phyloP scores from a whole-genome alignment of 1,140 invertebrate species.

The Wiebesia pumilae region DNA sequence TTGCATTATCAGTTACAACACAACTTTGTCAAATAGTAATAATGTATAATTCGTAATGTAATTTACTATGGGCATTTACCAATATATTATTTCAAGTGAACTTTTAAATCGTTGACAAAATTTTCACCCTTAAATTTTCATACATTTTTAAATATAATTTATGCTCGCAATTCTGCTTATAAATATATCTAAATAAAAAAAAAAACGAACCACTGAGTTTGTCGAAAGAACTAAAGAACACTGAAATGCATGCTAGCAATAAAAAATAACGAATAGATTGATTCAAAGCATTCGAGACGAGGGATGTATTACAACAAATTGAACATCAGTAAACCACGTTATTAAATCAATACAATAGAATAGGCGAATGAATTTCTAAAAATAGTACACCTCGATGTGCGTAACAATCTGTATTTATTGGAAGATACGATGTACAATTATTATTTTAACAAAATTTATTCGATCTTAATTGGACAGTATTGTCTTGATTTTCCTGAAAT shows the following conservation, averaged over 20 bases:
- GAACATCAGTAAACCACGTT: neutral
- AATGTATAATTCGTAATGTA: neutral
- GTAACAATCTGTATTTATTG: neutral
- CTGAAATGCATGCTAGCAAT: neutral
- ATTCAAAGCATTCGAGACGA: neutral
- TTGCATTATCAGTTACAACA: neutral
- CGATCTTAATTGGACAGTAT: neutral
- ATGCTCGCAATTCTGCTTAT: neutral
- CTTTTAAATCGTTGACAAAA: too few relatives aligned
- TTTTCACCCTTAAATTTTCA: neutral
- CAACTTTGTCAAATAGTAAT: neutral
- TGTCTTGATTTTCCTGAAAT: neutral
- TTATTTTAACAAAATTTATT: neutral
- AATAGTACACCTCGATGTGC: neutral
- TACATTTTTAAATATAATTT: too few relatives aligned
- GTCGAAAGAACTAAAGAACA: neutral
- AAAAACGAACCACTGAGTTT: neutral
- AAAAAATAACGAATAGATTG: neutral
- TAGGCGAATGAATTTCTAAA: neutral
- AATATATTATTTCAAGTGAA: too few relatives aligned
- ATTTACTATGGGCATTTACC: neutral
- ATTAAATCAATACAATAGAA: neutral
- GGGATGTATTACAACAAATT: neutral
- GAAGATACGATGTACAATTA: neutral
- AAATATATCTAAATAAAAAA: neutral